A percentile compares a stretch with the other conserved stretches of the same genome.
phyloP scores from a whole-genome alignment of 2,113 vertebrate species.

The Stegastes partitus region DNA sequence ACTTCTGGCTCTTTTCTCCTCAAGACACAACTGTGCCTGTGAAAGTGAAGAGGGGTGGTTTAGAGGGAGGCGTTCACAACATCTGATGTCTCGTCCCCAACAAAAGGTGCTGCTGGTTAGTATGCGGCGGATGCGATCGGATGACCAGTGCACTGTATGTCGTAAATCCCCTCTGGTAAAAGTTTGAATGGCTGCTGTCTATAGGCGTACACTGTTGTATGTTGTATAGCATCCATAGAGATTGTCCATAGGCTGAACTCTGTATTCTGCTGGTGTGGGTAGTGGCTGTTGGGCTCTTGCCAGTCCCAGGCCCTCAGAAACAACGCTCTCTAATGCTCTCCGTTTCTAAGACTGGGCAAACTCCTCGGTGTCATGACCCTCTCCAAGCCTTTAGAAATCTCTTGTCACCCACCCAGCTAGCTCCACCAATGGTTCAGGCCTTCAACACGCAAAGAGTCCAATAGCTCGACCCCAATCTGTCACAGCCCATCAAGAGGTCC shows the following conservation, averaged over 20 bases:
- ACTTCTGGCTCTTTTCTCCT: constrained; percentile 74
- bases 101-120: constrained; percentile 75
- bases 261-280: constrained; percentile 58
- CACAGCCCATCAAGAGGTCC: constrained; percentile 76
- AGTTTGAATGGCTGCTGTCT: constrained; percentile 65
- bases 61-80: constrained; percentile 70
- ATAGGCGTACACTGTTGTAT: constrained; percentile 37
- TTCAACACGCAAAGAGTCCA: constrained; percentile 66
- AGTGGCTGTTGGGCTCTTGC: constrained; percentile 60
- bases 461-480: constrained; percentile 79
- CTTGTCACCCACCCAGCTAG: constrained; percentile 66
- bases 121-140: constrained; percentile 67
- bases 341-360: constrained; percentile 65
- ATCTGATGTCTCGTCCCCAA: constrained; percentile 73
- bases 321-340: constrained; percentile 51
- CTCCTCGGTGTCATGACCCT: constrained; percentile 71
- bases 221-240: constrained; percentile 58
- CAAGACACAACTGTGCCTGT: constrained; percentile 67
- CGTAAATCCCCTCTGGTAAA: constrained; percentile 71
- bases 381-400: constrained; percentile 78
- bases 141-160: constrained; percentile 59
- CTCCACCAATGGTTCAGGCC: constrained; percentile 54
- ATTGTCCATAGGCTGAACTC: constrained; percentile 53
- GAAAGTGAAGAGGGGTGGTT: constrained; percentile 64
- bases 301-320: constrained; percentile 66